A percentile compares a stretch with the other conserved stretches of the same genome.
Evolutionary conservation across 2,797 vertebrate genomes (phyloP).

Genomic region (Muscicapa comitata): DNA sequence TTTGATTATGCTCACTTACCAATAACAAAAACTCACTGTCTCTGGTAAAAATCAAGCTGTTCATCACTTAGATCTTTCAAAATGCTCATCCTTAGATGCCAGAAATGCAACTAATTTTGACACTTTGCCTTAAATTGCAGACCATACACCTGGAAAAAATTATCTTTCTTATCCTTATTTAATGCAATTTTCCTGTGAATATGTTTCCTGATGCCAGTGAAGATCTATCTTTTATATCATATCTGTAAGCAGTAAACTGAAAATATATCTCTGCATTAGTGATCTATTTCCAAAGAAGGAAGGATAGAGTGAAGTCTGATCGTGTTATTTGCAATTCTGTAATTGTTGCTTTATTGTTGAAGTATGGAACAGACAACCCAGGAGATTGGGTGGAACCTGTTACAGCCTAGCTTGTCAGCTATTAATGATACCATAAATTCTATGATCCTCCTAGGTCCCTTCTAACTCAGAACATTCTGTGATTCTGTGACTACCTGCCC

Average conservation of each 20-base stretch:
- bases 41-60: background rate
- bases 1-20: background rate
- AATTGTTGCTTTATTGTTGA: conserved; percentile 26
- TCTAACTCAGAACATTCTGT: no score
- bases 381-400: background rate
- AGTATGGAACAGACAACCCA: conserved; percentile 36
- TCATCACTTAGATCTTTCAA: background rate
- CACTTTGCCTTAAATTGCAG: background rate
- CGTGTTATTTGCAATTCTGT: conserved; percentile 28
- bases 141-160: background rate
- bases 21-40: background rate
- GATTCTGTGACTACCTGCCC: no score
- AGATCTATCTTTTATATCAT: background rate
- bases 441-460: no score
- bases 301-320: background rate
- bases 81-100: background rate
- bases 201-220: background rate
- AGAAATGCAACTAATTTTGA: background rate
- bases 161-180: background rate
- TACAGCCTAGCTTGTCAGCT: no score
- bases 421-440: no score
- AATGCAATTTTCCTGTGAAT: background rate
- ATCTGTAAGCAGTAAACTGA: conserved; percentile 16
- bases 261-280: background rate
- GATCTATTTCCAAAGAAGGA: conserved; percentile 31